phyloP scores from a whole-genome alignment of 2,113 vertebrate genomes.

The Ceuthmochares aereus region DNA sequence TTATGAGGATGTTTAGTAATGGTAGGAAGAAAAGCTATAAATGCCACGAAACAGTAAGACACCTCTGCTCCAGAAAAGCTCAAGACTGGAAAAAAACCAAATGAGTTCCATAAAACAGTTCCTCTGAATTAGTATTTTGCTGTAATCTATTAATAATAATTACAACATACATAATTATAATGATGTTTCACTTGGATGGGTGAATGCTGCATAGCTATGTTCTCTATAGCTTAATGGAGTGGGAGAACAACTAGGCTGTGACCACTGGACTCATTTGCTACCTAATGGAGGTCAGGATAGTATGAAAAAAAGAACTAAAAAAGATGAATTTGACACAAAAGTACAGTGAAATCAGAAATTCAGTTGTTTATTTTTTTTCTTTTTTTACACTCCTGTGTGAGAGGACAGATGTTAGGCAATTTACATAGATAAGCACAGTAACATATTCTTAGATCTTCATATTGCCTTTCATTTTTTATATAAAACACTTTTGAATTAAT shows the following conservation, averaged over 20 bases:
- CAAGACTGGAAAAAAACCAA: fast-evolving
- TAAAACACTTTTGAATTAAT: slow-evolving; percentile 46
- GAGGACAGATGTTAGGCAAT: slow-evolving; percentile 35
- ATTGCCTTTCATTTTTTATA: slow-evolving; percentile 47
- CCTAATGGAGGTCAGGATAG: background rate
- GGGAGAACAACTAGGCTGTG: background rate
- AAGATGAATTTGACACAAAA: background rate
- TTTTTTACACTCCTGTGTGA: background rate
- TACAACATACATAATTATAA: background rate
- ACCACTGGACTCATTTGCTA: background rate
- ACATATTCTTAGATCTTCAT: slow-evolving; percentile 33
- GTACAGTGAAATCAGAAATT: background rate
- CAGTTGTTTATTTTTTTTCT: background rate
- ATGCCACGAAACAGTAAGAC: background rate
- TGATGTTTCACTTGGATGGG: background rate
- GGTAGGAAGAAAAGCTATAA: background rate
- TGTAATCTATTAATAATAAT: slow-evolving; percentile 8
- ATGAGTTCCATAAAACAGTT: background rate
- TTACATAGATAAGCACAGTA: slow-evolving; percentile 47
- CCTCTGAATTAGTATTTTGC: background rate
- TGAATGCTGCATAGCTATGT: background rate
- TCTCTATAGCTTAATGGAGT: background rate
- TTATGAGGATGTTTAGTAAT: slow-evolving; percentile 9
- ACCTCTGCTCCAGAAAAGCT: background rate
- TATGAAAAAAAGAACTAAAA: background rate